A percentile compares a stretch with the other conserved stretches of the same genome.
These are phyloP conservation scores for Oostethus manadensis DNA, from an alignment of 2,113 vertebrate genomes.

Conservation along the genomic window DNA sequence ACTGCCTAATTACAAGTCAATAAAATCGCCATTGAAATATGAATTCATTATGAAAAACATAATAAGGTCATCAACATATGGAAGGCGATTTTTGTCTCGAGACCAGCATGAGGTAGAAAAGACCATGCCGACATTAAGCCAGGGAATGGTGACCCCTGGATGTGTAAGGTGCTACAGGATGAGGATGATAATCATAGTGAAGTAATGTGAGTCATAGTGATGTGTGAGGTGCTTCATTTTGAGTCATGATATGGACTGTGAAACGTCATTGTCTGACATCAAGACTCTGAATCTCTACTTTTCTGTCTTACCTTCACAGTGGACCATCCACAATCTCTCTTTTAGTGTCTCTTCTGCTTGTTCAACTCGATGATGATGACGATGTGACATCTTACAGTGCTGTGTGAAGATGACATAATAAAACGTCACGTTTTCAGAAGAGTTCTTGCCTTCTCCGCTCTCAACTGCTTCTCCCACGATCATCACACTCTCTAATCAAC, in stretches of 20 bases:
- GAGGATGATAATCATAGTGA: no score
- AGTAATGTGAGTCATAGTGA: constrained; percentile 10
- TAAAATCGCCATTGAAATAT: no score
- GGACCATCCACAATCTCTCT: constrained; percentile 53
- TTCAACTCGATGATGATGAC: constrained; percentile 34
- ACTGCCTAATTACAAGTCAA: no score
- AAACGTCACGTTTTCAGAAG: constrained; percentile 6
- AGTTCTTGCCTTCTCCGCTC: constrained; percentile 10
- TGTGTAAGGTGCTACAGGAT: not conserved
- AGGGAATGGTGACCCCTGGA: no score
- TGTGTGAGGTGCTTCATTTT: constrained; percentile 28
- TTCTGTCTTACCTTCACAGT: constrained; percentile 44
- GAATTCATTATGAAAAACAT: no score
- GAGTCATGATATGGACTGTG: constrained; percentile 36
- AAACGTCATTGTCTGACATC: no score
- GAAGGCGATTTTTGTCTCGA: no score
- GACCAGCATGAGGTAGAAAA: no score
- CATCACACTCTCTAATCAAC: no score
- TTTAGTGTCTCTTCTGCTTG: constrained; percentile 55
- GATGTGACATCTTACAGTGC: constrained; percentile 36
- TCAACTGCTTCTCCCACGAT: constrained; percentile 23
- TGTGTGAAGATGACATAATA: constrained; percentile 10
- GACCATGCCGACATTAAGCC: no score
- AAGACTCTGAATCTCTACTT: constrained; percentile 3
- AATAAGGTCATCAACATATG: no score